Evolutionary conservation across 2,113 vertebrate genomes (phyloP).

Genomic region (Sebastes schlegelii): DNA sequence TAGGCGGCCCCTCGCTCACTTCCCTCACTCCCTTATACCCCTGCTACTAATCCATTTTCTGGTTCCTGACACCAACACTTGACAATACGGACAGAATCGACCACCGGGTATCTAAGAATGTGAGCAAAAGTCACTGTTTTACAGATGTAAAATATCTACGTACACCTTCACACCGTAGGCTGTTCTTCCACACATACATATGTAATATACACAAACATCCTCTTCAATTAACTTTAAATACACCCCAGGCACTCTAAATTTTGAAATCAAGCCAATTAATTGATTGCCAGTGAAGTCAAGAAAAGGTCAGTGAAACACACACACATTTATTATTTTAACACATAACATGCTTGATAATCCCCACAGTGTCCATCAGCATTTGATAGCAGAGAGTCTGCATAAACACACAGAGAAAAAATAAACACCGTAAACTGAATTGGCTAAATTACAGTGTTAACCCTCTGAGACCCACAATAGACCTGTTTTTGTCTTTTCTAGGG

Average conservation of each 20-base stretch:
- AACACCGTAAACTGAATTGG: neutral
- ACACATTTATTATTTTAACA: neutral
- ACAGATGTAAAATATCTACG: neutral
- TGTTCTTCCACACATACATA: neutral
- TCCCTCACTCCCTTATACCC: conserved; percentile 18
- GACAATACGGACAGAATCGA: neutral
- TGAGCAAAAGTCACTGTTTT: neutral
- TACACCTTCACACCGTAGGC: neutral
- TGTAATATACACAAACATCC: neutral
- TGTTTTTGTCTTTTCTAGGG: no score
- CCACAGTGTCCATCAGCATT: neutral
- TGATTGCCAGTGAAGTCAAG: neutral
- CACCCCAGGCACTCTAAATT: neutral
- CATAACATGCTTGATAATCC: conserved; percentile 17
- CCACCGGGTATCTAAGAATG: neutral
- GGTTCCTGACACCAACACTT: conserved; percentile 10
- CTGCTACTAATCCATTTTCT: conserved; percentile 35
- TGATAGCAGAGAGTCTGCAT: neutral
- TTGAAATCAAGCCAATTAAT: conserved; percentile 19
- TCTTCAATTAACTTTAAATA: conserved; percentile 13
- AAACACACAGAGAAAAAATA: neutral
- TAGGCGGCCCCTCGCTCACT: conserved; percentile 3
- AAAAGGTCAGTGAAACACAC: conserved; percentile 17
- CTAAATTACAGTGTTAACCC: no score
- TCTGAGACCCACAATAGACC: no score